A percentile compares a stretch with the other conserved stretches of the same genome.
Evolutionary conservation across 1,140 invertebrate genomes (phyloP).

Genomic region (Zaprionus gabonicus): DNA sequence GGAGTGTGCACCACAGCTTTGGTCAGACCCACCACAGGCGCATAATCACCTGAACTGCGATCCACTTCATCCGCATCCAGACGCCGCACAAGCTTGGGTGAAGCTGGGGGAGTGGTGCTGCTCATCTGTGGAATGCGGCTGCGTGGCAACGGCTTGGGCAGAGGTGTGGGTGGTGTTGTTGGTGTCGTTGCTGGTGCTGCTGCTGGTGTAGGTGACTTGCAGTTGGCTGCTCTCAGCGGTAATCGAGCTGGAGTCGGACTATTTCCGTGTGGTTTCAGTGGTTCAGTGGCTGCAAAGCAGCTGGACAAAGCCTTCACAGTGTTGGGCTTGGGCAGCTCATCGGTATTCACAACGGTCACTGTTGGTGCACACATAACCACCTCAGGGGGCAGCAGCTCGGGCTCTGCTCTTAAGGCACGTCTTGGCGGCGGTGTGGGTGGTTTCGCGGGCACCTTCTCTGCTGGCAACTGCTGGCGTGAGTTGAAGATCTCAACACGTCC

Average conservation of each 20-base stretch:
- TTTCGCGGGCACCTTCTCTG: conserved; percentile 44
- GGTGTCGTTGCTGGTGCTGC: conserved; percentile 7
- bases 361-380: conserved; percentile 76
- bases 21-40: conserved; percentile 61
- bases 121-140: conserved; percentile 75
- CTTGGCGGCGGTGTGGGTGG: conserved; percentile 62
- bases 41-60: conserved; percentile 65
- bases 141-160: conserved; percentile 67
- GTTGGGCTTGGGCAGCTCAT: conserved; percentile 78
- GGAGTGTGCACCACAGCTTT: conserved; percentile 68
- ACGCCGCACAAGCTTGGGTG: conserved; percentile 51
- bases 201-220: neutral
- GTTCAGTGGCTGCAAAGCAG: conserved; percentile 54
- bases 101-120: conserved; percentile 62
- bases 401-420: conserved; percentile 42
- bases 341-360: conserved; percentile 72
- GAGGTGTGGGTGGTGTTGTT: conserved; percentile 16
- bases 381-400: conserved; percentile 45
- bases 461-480: conserved; percentile 62
- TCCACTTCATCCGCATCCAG: conserved; percentile 57
- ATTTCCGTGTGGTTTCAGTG: neutral
- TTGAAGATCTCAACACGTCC: conserved; percentile 82
- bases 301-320: conserved; percentile 76
- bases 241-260: neutral
- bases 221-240: neutral